Evolutionary conservation across 2,113 vertebrate genomes (phyloP).

Genomic region (Sitta europaea): DNA sequence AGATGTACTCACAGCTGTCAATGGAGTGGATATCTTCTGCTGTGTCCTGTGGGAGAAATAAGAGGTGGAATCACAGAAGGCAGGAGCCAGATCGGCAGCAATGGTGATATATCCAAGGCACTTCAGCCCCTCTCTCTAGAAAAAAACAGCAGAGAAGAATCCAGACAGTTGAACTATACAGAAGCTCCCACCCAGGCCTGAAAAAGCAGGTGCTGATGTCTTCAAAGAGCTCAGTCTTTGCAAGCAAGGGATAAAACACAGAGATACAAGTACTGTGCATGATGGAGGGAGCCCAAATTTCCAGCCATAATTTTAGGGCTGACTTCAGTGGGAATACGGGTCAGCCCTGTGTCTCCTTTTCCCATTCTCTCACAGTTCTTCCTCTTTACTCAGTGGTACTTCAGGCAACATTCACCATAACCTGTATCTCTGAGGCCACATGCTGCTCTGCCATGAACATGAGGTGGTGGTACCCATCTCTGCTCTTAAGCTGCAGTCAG

Average conservation of each 20-base stretch:
- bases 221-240: background rate
- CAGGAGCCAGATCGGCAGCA: background rate
- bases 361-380: background rate
- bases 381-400: background rate
- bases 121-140: background rate
- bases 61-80: background rate
- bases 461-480: background rate
- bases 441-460: background rate
- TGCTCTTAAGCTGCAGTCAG: background rate
- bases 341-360: background rate
- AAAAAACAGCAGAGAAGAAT: background rate
- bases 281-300: background rate
- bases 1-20: slow-evolving; percentile 99
- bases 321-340: background rate
- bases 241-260: background rate
- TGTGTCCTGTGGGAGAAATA: slow-evolving; percentile 78
- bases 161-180: background rate
- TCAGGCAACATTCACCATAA: background rate
- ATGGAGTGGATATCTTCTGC: slow-evolving; percentile 92
- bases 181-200: background rate
- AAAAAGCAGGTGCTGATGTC: background rate
- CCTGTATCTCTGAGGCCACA: background rate
- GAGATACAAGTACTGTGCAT: background rate
- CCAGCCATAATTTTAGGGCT: background rate
- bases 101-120: background rate